Base-by-base conservation (phyloP, 1,140 invertebrate species). In the Anoplophora glabripennis region DNA sequence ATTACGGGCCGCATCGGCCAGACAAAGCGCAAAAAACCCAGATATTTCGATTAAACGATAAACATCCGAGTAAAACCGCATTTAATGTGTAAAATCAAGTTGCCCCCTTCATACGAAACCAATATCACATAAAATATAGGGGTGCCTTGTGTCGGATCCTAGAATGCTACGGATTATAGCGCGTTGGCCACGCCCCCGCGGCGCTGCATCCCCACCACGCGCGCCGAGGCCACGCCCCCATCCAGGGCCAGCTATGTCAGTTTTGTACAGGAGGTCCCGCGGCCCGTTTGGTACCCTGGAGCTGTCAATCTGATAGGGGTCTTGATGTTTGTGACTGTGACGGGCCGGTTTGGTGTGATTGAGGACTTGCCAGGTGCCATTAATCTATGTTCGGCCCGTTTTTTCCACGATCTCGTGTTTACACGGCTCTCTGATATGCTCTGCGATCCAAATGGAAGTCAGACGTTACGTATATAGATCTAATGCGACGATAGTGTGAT, bases 1-100 rank as follows among this genome's bases (percentile, higher is more conserved):
- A 38, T 18, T 40, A 18, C 49, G 40, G 36, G 52, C 52, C 38
- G 33, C 52, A 42, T 54, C 44, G 12, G 44, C 52, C 52, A 54
- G 52, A 54, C 52, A 44, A 18, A 54, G 21, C 21, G 21, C 18
- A 54, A 44, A 54, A 54, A 54, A 54, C 49, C 17, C 34, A n/a
- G 49, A 33, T 36, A 53, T 53, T 53, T 53, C 49, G 40, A 54
- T 44, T 44, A 54, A 44, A 54, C 52, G 52, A 54, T 54, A 54
- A 54, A 54, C 52, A 54, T 54, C 44, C 44, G 52, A 44, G 44
- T 35, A 54, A 54, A 54, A 54, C 52, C 52, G 52, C 52, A 54
- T 54, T 44, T 44, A 54, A 45, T 44, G 52, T 54, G 52, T 54
- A 54, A 44, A 54, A 54, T 54, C 52, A 54, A 54, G 52, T 54